Evolutionary conservation across 2,113 vertebrate genomes (phyloP).

Genomic region (Cephalopterus ornatus): DNA sequence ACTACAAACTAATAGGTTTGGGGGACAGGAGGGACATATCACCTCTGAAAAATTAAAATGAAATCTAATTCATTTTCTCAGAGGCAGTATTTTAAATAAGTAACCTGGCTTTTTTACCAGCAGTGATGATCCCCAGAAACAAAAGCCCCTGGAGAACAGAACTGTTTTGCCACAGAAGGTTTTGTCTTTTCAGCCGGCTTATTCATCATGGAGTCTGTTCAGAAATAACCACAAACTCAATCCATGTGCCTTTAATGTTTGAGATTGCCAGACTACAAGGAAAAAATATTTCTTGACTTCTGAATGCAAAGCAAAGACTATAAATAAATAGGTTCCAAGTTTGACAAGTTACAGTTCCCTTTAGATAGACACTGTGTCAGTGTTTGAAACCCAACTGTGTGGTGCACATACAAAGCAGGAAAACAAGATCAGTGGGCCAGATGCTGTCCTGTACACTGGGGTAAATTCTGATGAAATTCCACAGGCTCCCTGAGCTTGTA

Average conservation of each 20-base stretch:
- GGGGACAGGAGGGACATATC: neutral
- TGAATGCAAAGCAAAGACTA: neutral
- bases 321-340: neutral
- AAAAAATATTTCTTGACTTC: neutral
- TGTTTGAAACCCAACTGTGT: neutral
- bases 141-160: neutral
- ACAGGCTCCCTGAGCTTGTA: neutral
- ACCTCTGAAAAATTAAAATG: neutral
- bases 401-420: neutral
- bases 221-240: neutral
- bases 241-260: neutral
- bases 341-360: neutral
- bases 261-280: neutral
- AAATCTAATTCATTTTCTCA: neutral
- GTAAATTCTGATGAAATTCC: neutral
- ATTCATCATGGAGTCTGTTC: neutral
- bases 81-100: neutral
- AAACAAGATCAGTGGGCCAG: neutral
- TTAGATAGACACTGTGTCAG: accelerated
- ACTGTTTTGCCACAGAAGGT: neutral
- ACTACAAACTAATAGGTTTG: neutral
- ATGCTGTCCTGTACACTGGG: neutral
- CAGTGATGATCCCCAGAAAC: neutral
- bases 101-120: neutral
- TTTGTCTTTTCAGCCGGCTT: neutral